Base-by-base conservation (phyloP, 2,888 invertebrate species). In the Pachymerium ferrugineum region DNA sequence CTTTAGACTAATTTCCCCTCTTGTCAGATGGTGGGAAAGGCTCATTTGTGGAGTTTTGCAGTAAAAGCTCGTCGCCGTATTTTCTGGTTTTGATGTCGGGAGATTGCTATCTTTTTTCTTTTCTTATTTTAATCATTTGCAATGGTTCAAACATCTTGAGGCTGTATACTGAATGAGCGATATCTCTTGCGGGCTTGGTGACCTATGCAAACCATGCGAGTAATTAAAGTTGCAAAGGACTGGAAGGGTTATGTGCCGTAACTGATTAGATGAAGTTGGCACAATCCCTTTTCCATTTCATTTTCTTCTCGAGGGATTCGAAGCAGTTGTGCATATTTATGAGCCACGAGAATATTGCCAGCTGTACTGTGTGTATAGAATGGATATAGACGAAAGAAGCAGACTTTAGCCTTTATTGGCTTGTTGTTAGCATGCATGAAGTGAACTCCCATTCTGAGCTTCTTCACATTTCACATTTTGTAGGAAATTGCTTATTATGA, bases 211-310 rank as follows among this genome's bases (percentile, higher is more conserved):
- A 62, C 62, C 62, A 62, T 14, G 62, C 62, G 62, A 62, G 62
- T 62, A 62, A 62, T 62, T 62, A 62, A 62, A 62, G 62, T 62
- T 62, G 62, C 62, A 28, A 62, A 10, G 28, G 62, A 22, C 25
- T 62, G 62, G 25, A 62, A 62, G 62, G 62, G 62, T 62, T 62
- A 62, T 62, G 62, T 62, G 62, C 62, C 62, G 62, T 62, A 62
- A 62, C 62, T 62, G 62, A 62, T 62, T 62, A 62, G 62, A 62
- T 62, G 62, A 25, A 62, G 62, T 62, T 62, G 62, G 62, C 62
- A 62, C 62, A 62, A 62, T 62, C 62, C 62, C 62, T 62, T 62
- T 62, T 62, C 62, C 62, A 62, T 62, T 62, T 62, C 62, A 62
- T 62, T 62, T 62, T 62, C 62, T 62, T 62, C 62, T 62, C 62